Evolutionary conservation across 2,888 invertebrate genomes (phyloP), one percentile per base, ranked within the genome.

Genomic region (Andrena trimmerana): DNA sequence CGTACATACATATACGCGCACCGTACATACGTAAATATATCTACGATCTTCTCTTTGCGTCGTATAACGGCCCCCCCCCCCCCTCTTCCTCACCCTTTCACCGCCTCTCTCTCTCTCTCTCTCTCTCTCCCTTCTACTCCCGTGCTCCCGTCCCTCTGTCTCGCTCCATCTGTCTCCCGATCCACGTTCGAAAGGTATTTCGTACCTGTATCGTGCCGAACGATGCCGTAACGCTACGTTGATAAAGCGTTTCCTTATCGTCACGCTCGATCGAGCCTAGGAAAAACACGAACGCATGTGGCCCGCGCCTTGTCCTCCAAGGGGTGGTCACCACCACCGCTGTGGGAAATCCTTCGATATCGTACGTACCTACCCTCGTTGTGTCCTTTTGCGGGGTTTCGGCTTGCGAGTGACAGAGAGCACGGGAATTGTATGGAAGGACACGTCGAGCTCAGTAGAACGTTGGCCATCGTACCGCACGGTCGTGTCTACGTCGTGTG

Each of bases 1-100:
- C 88, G 86, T 84, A 82, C 85, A 72, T 84, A 82, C 85, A 72
- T 85, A 85, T 79, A 80, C 74, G 65, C 81, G 78, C 78, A 73
- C 67, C 79, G 78, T 84, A 77, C 73, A 70, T 74, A 81, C 80
- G 75, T 83, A 81, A 84, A 84, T 81, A 75, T 85, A 79, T 81
- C 80, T 77, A 86, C 84, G 86, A 77, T 81, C 82, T 82, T 78
- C 83, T 85, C 85, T 83, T 83, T 86, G 79, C 65, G 76, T 81
- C 85, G 71, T 83, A 74, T 87, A 81, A 81, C 80, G 81, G 77
- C 82, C 83, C 80, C 36, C 83, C 20, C 79, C 10, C 85, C 72
- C 80, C 10, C 85, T 70, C 80, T 77, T 71, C 78, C 75, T 81
- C 78, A 36, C 63, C 67, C 71, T 70, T 71, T 66, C 66, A 52